phyloP scores from a whole-genome alignment of 1,140 invertebrate genomes.

The Brachionus calyciflorus region DNA sequence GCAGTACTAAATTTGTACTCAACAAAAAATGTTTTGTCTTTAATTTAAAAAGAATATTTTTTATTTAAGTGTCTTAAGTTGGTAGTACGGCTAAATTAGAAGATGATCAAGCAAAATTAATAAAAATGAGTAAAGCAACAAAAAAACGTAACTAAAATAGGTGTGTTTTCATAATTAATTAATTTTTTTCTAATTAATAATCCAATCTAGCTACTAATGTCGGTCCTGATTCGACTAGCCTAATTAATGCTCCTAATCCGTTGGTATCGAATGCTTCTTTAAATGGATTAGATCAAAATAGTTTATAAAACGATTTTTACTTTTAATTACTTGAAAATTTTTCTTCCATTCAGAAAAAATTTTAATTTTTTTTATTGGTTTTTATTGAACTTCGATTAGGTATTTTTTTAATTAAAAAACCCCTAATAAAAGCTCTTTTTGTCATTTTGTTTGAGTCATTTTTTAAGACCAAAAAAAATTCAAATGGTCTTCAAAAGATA shows the following conservation, averaged over 20 bases:
- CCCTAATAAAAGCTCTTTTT: too few species aligned
- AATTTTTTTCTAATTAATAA: not conserved
- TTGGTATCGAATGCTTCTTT: not conserved
- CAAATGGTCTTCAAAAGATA: too few species aligned
- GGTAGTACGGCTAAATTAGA: conserved; percentile 15
- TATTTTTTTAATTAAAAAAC: too few species aligned
- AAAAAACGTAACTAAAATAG: not conserved
- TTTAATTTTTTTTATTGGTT: too few species aligned
- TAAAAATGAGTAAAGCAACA: conserved; percentile 11
- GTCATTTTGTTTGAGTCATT: too few species aligned
- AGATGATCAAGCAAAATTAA: not conserved
- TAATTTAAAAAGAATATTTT: too few species aligned
- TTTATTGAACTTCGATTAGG: too few species aligned
- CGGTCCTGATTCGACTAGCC: not conserved
- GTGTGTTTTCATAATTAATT: not conserved
- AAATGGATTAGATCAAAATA: not conserved
- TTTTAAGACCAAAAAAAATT: too few species aligned
- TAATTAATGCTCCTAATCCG: not conserved
- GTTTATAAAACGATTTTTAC: too few species aligned
- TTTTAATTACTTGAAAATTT: too few species aligned
- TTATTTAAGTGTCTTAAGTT: not conserved
- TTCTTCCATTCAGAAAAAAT: too few species aligned
- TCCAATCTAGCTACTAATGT: not conserved
- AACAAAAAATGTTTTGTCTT: not conserved
- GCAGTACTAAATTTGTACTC: not conserved